A percentile compares a stretch with the other conserved stretches of the same genome.
Conservation (phyloP, 2,888 invertebrate genomes). For the Cryptus viduatorius region DNA sequence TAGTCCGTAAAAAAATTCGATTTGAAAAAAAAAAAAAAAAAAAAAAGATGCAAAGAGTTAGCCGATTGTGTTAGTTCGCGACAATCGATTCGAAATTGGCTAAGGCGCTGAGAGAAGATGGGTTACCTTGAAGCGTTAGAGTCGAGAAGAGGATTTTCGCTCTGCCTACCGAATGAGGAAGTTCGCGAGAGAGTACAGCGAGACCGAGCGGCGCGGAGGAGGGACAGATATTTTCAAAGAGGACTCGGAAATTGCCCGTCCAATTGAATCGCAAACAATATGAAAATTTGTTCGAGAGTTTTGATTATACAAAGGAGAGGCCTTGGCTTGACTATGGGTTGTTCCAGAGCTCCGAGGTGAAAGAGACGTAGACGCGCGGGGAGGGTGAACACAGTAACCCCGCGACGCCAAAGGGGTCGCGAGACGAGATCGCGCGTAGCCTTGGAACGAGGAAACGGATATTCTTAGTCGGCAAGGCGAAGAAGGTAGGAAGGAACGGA, state of each 20-base stretch:
- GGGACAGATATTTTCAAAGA: conserved; percentile 81
- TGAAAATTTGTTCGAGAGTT: conserved; percentile 84
- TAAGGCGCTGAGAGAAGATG: conserved; percentile 37
- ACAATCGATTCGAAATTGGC: conserved; percentile 67
- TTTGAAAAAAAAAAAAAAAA: background rate
- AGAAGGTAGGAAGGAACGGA: conserved; percentile 30
- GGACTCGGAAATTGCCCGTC: conserved; percentile 83
- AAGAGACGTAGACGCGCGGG: conserved; percentile 64
- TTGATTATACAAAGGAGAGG: conserved; percentile 83
- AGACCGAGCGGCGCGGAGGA: conserved; percentile 38
- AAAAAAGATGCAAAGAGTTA: conserved; percentile 61
- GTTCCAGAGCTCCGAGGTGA: conserved; percentile 68
- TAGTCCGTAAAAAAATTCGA: background rate
- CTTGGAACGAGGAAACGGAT: conserved; percentile 69
- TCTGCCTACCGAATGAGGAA: conserved; percentile 50
- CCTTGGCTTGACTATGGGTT: conserved; percentile 64
- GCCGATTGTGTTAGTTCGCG: conserved; percentile 52
- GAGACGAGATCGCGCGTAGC: conserved; percentile 32
- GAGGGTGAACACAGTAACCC: conserved; percentile 46
- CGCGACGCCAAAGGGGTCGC: conserved; percentile 32
- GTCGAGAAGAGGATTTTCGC: background rate
- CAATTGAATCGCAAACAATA: conserved; percentile 84
- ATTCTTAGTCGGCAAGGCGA: conserved; percentile 75
- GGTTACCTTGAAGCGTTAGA: background rate
- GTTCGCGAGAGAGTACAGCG: conserved; percentile 39